Evolutionary conservation across 2,888 invertebrate species (phyloP), one percentile per base, ranked within the genome.

Genomic region (Melikaiella ostensackeni): DNA sequence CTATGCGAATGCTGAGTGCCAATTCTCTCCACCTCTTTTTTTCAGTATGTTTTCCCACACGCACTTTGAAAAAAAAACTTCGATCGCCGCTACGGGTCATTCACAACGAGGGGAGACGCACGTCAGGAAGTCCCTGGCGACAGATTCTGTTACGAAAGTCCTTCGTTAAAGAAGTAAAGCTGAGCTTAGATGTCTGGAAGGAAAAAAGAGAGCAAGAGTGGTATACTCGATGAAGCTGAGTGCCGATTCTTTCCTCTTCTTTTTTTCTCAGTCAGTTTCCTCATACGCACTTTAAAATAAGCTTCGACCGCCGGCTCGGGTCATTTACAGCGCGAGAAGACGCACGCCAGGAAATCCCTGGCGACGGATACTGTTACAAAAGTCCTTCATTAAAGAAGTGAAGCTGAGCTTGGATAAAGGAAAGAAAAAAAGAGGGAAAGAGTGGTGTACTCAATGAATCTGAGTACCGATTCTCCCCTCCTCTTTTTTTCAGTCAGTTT

Each of bases 271-370:
- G 50, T 11, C 76, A 42, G 50, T 33, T 64, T 46, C 61, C 38
- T 64, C 19, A 35, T 38, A 64, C 55, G 35, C 55, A 38, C 38
- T 50, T 4, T n/a, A n/a, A n/a, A n/a, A n/a, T n/a, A n/a, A n/a
- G n/a, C n/a, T n/a, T n/a, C n/a, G n/a, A n/a, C n/a, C 76, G 9
- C 70, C 75, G 77, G 80, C 64, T 77, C 79, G 70, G 50, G 70
- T 24, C 50, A 77, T 80, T 30, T 30, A 30, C 30, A 2, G 30
- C 30, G 4, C 4, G 2, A 30, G 30, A 27, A 35, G 30, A 11
- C 16, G 61, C 30, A 73, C 73, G 55, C 30, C 50, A 50, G 30
- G 30, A 50, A 46, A 9, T 70, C 70, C 70, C 66, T 38, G 27
- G 57, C 16, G 46, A 19, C 27, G 11, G 21, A 46, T 30, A 5